Percentiles rank a stretch among this genome's conserved stretches.
These are phyloP conservation scores for Myathropa florea DNA, from an alignment of 2,888 invertebrate genomes.

Conservation along the genomic window DNA sequence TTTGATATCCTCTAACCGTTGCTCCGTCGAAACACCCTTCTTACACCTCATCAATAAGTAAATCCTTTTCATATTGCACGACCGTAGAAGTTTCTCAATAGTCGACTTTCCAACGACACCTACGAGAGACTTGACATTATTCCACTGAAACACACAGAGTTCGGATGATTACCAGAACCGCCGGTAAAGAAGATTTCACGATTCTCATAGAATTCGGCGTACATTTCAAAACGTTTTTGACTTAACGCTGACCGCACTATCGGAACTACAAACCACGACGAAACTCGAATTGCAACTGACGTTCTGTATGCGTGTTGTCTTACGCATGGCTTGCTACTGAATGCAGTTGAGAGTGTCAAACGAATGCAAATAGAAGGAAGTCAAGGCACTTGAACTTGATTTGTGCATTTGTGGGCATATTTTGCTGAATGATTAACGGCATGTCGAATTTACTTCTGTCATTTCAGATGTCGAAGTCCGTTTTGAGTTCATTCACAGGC, in stretches of 20 bases:
- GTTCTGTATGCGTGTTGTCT: too few relatives aligned
- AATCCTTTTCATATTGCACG: slow-evolving; percentile 88
- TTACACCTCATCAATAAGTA: slow-evolving; percentile 89
- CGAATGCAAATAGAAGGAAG: background rate
- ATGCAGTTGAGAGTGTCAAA: background rate
- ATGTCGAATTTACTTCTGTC: too few relatives aligned
- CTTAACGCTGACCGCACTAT: too few relatives aligned
- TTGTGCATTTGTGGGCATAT: too few relatives aligned
- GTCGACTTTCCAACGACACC: slow-evolving; percentile 95
- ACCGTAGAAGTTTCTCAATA: slow-evolving; percentile 92
- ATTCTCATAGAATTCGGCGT: slow-evolving; percentile 85
- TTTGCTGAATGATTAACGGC: too few relatives aligned
- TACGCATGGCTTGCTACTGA: background rate
- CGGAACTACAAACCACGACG: background rate
- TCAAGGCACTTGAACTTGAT: too few relatives aligned
- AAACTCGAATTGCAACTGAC: background rate
- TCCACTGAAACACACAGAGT: background rate
- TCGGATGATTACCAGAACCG: slow-evolving; percentile 83
- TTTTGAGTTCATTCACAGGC: too few relatives aligned
- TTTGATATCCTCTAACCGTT: slow-evolving; percentile 84
- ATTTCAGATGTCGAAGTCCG: too few relatives aligned
- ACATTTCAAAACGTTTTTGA: slow-evolving; percentile 72
- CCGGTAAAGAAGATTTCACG: slow-evolving; percentile 91
- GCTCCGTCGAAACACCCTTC: slow-evolving; percentile 84
- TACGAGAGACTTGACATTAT: slow-evolving; percentile 70